Percentiles rank a stretch among this genome's conserved stretches.
Evolutionary conservation across 2,888 invertebrate species (phyloP).

Genomic region (Folsomia manolachei): DNA sequence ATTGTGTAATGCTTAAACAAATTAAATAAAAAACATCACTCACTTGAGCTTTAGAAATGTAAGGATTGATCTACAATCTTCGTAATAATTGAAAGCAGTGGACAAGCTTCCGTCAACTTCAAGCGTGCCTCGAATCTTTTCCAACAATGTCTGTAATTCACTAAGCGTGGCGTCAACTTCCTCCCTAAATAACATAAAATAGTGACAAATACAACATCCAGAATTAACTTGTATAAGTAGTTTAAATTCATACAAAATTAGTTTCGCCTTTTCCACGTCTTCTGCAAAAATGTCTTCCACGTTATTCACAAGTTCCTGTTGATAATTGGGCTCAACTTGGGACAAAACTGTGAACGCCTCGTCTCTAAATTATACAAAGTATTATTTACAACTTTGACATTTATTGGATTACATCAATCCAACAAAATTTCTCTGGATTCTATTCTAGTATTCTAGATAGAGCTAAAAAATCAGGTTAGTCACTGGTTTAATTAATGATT

Average conservation of each 20-base stretch:
- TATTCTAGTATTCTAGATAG: no score
- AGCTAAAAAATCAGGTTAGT: no score
- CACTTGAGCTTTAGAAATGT: constrained; percentile 36
- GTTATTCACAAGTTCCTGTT: constrained; percentile 12
- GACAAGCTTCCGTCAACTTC: not conserved
- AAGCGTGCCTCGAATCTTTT: constrained; percentile 25
- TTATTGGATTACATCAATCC: no score
- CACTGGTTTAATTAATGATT: no score
- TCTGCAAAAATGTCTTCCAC: constrained; percentile 32
- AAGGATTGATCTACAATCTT: constrained; percentile 35
- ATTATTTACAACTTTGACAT: no score
- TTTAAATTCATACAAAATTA: constrained; percentile 22
- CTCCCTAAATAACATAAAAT: constrained; percentile 17
- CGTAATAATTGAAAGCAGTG: constrained; percentile 20
- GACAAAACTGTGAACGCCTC: constrained; percentile 25
- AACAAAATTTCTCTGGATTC: not conserved
- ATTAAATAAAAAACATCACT: no score
- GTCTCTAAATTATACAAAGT: no score
- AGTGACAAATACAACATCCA: not conserved
- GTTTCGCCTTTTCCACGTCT: constrained; percentile 24
- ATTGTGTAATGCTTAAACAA: no score
- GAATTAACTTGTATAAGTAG: not conserved
- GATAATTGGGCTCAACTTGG: constrained; percentile 21
- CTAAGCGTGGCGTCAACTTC: constrained; percentile 28
- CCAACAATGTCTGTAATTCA: constrained; percentile 32